These are phyloP conservation scores for Pissodes strobi DNA, from an alignment of 1,140 invertebrate genomes.

Conservation along the genomic window DNA sequence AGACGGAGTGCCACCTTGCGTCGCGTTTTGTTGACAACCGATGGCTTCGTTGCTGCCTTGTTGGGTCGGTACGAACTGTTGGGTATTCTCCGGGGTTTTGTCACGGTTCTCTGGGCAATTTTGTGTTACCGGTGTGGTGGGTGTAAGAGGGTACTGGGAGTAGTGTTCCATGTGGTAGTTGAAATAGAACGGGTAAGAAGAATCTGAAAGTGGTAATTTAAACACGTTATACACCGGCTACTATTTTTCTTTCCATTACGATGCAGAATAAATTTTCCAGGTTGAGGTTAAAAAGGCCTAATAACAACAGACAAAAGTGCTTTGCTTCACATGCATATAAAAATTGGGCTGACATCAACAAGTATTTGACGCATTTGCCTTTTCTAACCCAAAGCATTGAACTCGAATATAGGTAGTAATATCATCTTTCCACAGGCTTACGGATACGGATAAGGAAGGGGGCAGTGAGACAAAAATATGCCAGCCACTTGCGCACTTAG, in stretches of 20 bases:
- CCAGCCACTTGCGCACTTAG: too few species aligned
- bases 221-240: too few species aligned
- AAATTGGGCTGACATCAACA: too few species aligned
- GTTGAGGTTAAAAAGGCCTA: too few species aligned
- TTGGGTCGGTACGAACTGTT: neutral
- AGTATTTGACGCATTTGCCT: neutral
- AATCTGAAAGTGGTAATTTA: constrained; percentile 10
- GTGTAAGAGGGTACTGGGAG: constrained; percentile 17
- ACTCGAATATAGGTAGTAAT: neutral
- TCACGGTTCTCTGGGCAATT: neutral
- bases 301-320: too few species aligned
- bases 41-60: neutral
- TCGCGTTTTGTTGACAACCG: neutral
- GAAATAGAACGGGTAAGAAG: constrained; percentile 27
- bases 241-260: too few species aligned
- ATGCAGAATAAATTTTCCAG: too few species aligned
- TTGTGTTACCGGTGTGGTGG: constrained; percentile 6
- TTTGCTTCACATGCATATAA: too few species aligned
- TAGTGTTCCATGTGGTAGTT: constrained; percentile 39
- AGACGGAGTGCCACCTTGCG: neutral
- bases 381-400: neutral
- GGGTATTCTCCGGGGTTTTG: neutral
- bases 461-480: too few species aligned
- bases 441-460: too few species aligned
- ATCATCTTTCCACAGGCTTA: too few species aligned